Percentiles rank a stretch among this genome's conserved stretches.
Conservation (phyloP, 2,113 vertebrate genomes). For the Thinocorus orbignyianus region DNA sequence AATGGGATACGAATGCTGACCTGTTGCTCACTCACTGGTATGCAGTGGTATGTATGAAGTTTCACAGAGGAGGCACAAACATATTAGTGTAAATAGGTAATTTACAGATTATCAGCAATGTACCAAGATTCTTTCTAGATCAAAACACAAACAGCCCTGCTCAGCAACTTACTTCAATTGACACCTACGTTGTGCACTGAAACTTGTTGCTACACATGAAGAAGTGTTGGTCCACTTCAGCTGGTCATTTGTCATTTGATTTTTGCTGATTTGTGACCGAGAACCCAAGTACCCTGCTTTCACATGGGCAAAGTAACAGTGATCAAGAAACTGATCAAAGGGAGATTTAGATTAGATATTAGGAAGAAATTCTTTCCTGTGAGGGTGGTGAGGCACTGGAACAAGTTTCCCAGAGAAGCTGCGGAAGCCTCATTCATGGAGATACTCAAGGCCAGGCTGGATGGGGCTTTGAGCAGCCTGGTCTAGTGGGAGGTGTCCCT, state of each 20-base stretch:
- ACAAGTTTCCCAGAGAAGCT: no score
- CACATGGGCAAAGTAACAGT: neutral
- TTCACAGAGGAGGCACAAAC: neutral
- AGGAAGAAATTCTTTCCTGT: no score
- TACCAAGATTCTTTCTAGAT: neutral
- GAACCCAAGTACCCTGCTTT: neutral
- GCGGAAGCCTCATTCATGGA: no score
- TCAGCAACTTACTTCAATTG: neutral
- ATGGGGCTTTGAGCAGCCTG: no score
- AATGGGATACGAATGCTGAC: neutral
- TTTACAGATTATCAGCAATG: neutral
- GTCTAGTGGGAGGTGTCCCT: no score
- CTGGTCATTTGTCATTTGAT: neutral
- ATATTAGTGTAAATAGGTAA: neutral
- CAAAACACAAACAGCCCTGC: neutral
- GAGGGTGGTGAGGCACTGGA: no score
- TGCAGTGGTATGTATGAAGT: neutral
- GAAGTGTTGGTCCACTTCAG: neutral
- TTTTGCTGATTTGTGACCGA: neutral
- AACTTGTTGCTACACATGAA: neutral
- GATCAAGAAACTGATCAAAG: neutral
- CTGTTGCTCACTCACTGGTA: neutral
- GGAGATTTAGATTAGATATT: no score
- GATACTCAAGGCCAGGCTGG: no score
- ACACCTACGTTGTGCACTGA: neutral